Conservation (phyloP, 2,797 vertebrate species). For the Dallia pectoralis region DNA sequence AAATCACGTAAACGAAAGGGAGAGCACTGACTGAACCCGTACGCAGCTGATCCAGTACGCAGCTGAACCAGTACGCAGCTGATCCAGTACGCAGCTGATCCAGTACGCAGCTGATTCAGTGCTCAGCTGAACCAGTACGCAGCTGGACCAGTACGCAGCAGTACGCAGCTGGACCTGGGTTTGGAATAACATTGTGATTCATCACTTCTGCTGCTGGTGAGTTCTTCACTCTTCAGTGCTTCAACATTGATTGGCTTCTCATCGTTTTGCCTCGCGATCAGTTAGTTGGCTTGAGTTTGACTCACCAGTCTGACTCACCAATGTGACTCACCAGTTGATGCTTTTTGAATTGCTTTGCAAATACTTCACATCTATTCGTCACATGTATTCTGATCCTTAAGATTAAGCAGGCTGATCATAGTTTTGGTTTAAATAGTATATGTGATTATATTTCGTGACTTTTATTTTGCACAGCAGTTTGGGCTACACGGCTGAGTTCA, state of each 20-base stretch:
- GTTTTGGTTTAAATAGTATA: not conserved
- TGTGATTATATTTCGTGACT: not conserved
- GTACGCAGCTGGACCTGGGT: slow-evolving; percentile 20
- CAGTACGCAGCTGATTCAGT: slow-evolving; percentile 16
- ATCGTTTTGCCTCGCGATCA: not conserved
- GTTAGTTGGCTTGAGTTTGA: not conserved
- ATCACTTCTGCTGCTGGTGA: slow-evolving; percentile 53
- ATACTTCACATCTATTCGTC: not conserved
- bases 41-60: slow-evolving; percentile 9
- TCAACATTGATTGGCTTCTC: not conserved
- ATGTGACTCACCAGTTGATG: not conserved
- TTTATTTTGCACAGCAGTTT: not conserved
- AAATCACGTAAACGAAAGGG: slow-evolving; percentile 41
- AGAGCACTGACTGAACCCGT: slow-evolving; percentile 25
- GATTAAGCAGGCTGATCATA: not conserved
- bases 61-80: slow-evolving; percentile 13
- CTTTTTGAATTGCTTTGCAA: not conserved
- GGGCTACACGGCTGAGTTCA: not conserved
- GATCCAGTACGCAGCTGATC: slow-evolving; percentile 7
- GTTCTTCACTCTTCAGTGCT: slow-evolving; percentile 44
- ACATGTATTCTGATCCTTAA: too few species aligned
- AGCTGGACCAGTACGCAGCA: slow-evolving; percentile 13
- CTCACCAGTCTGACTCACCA: not conserved
- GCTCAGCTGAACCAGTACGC: slow-evolving; percentile 10
- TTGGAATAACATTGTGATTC: slow-evolving; percentile 21